phyloP scores from a whole-genome alignment of 2,888 invertebrate species.

The Stegana nigrithorax region DNA sequence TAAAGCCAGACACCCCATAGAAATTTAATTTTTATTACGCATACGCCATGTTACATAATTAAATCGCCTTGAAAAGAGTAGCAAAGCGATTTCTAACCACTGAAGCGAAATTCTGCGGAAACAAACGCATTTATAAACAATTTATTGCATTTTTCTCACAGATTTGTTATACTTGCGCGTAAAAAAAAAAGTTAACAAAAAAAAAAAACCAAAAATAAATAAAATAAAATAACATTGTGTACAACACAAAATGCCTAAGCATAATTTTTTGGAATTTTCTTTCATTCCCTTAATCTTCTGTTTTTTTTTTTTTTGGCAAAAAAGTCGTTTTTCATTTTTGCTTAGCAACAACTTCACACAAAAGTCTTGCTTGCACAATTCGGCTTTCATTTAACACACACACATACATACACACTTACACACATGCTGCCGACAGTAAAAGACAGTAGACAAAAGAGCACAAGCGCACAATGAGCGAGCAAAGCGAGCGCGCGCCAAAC shows the following conservation, averaged over 20 bases:
- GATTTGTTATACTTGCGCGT: too few relatives aligned
- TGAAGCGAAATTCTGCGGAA: constrained; percentile 1
- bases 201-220: too few relatives aligned
- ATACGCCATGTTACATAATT: background rate
- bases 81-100: background rate
- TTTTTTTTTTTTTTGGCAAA: background rate
- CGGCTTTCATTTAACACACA: background rate
- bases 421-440: background rate
- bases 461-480: too few relatives aligned
- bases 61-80: background rate
- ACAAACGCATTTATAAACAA: background rate
- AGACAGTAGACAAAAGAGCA: background rate
- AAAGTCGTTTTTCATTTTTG: background rate
- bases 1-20: background rate
- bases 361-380: background rate
- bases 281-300: too few relatives aligned
- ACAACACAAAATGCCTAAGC: too few relatives aligned
- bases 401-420: background rate
- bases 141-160: too few relatives aligned
- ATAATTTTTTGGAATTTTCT: too few relatives aligned
- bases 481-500: constrained; percentile 1
- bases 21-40: constrained; percentile 9
- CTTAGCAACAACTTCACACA: background rate
- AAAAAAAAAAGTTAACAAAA: too few relatives aligned
- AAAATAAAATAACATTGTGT: too few relatives aligned